Percentiles rank a stretch among this genome's conserved stretches.
phyloP scores from a whole-genome alignment of 2,797 vertebrate genomes.

The Sarcophilus harrisii region DNA sequence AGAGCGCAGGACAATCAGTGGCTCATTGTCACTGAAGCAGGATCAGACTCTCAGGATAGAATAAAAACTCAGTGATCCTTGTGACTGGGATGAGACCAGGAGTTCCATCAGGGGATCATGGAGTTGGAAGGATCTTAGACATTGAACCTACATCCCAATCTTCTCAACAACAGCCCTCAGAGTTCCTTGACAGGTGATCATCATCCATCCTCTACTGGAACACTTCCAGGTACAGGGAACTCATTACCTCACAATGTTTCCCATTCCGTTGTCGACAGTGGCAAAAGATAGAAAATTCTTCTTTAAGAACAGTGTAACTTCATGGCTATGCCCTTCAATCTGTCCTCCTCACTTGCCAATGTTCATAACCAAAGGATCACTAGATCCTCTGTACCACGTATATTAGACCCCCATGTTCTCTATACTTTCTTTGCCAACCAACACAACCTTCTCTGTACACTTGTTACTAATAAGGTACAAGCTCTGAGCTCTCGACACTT shows the following conservation, averaged over 20 bases:
- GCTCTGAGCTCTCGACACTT: not conserved
- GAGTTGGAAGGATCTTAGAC: not conserved
- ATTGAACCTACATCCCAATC: not conserved
- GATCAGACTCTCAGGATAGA: not conserved
- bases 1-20: not conserved
- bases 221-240: not conserved
- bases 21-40: not conserved
- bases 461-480: not conserved
- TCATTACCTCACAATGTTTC: not conserved
- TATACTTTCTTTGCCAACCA: not conserved
- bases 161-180: not conserved
- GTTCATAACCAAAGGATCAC: not conserved
- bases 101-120: not conserved
- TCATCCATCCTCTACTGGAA: not conserved
- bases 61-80: not conserved
- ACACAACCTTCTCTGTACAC: not conserved
- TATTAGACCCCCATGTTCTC: not conserved
- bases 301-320: not conserved
- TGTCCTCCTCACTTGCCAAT: not conserved
- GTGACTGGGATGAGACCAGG: not conserved
- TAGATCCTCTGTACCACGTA: not conserved
- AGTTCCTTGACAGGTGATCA: not conserved
- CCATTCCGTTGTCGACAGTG: not conserved
- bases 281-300: not conserved
- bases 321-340: not conserved